phyloP scores from a whole-genome alignment of 2,113 vertebrate species.

The Regulus satrapa region DNA sequence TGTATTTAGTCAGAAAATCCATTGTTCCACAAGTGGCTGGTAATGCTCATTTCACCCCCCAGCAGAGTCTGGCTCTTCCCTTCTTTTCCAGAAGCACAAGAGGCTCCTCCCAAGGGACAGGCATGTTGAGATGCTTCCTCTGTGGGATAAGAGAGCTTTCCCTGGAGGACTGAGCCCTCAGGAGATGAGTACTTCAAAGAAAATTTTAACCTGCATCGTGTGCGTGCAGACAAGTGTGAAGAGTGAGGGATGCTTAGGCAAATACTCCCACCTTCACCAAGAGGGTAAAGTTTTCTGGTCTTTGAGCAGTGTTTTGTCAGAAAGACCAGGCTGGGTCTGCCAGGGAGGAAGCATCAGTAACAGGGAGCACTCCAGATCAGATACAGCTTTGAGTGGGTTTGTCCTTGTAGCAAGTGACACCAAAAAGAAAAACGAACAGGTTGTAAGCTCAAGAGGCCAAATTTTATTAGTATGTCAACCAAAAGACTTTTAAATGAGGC shows the following conservation, averaged over 20 bases:
- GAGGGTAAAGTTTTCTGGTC: not conserved
- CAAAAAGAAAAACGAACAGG: not conserved
- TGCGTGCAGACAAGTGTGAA: rapidly evolving
- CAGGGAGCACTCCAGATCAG: not conserved
- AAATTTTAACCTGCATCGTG: not conserved
- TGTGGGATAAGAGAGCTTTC: not conserved
- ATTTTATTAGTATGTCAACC: not conserved
- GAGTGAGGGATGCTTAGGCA: not conserved
- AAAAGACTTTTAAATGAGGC: not conserved
- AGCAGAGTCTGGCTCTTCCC: not conserved
- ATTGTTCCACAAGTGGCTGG: not conserved
- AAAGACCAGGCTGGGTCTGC: not conserved
- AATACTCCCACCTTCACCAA: not conserved
- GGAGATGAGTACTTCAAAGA: not conserved
- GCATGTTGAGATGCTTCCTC: not conserved
- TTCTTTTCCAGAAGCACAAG: not conserved
- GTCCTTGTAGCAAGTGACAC: not conserved
- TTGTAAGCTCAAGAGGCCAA: not conserved
- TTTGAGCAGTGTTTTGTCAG: not conserved
- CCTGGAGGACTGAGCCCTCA: not conserved
- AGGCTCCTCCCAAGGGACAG: not conserved
- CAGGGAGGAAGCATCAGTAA: not conserved
- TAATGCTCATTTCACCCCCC: not conserved
- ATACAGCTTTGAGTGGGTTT: not conserved
- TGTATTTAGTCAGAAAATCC: not conserved